Evolutionary conservation across 2,797 vertebrate species (phyloP).

Genomic region (Leucoraja ocellata): DNA sequence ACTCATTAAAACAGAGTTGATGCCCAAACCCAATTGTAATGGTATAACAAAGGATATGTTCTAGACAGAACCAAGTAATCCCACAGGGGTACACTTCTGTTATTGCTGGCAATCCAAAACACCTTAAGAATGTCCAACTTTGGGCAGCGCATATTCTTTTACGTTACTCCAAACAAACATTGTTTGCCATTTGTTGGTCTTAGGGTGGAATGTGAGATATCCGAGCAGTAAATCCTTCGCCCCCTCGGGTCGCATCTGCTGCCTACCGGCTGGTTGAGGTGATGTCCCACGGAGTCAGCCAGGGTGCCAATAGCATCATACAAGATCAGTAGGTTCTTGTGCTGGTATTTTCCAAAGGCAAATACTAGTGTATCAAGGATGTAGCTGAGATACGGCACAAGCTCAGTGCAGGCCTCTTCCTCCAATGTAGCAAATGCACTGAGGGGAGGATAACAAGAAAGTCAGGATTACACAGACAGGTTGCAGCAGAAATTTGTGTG

Average conservation of each 20-base stretch:
- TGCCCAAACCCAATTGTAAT: too few relatives aligned
- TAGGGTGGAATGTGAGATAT: background rate
- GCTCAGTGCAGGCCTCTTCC: slow-evolving; percentile 88
- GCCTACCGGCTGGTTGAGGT: slow-evolving; percentile 83
- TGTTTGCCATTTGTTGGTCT: background rate
- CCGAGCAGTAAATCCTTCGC: background rate
- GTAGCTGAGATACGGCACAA: slow-evolving; percentile 88
- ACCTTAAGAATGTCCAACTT: too few relatives aligned
- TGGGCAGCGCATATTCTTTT: too few relatives aligned
- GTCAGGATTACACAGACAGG: background rate
- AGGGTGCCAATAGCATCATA: slow-evolving; percentile 90
- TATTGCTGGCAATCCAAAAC: too few relatives aligned
- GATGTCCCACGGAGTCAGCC: slow-evolving; percentile 88
- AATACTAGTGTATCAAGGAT: slow-evolving; percentile 91
- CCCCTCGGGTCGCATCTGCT: background rate
- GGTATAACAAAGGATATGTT: too few relatives aligned
- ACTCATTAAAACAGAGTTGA: too few relatives aligned
- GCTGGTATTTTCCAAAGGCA: slow-evolving; percentile 90
- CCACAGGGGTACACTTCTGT: too few relatives aligned
- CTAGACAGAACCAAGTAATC: too few relatives aligned
- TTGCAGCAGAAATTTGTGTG: background rate
- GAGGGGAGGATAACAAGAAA: background rate
- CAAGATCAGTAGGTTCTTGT: slow-evolving; percentile 90
- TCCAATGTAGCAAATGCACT: slow-evolving; percentile 89
- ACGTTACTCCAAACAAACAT: background rate